phyloP scores from a whole-genome alignment of 2,113 vertebrate species.

The Engystomops pustulosus region DNA sequence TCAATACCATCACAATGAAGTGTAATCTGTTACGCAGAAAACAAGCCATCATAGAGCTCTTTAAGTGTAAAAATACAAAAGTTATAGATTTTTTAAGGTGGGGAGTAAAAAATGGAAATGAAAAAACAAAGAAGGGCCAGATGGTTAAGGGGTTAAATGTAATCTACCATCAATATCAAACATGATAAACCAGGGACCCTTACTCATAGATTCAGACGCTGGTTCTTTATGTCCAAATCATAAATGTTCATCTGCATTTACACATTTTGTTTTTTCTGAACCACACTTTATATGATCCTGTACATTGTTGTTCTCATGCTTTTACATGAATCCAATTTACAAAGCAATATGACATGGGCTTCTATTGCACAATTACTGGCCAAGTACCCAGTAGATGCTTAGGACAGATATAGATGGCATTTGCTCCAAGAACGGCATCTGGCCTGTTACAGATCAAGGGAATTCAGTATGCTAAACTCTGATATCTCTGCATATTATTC shows the following conservation, averaged over 20 bases:
- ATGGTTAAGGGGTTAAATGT: too few species aligned
- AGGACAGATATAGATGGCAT: slow-evolving; percentile 16
- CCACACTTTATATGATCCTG: not conserved
- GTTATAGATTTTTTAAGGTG: too few species aligned
- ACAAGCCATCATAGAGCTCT: too few species aligned
- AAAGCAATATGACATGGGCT: slow-evolving; percentile 11
- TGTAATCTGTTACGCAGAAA: too few species aligned
- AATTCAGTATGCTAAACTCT: slow-evolving; percentile 23
- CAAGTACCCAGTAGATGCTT: not conserved
- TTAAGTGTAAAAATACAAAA: too few species aligned
- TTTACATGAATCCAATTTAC: not conserved
- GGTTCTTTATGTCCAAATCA: not conserved
- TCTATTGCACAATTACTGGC: not conserved
- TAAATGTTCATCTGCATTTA: not conserved
- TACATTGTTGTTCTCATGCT: not conserved
- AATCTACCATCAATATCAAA: too few species aligned
- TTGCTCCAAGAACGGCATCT: slow-evolving; percentile 15
- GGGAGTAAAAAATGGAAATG: too few species aligned
- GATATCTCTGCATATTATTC: not conserved
- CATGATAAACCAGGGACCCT: too few species aligned
- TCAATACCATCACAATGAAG: too few species aligned
- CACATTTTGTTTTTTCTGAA: not conserved
- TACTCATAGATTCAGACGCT: too few species aligned
- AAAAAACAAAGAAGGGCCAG: too few species aligned
- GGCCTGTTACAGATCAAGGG: slow-evolving; percentile 2